Conservation (phyloP, 2,888 invertebrate species). For the Campoplex capitator region DNA sequence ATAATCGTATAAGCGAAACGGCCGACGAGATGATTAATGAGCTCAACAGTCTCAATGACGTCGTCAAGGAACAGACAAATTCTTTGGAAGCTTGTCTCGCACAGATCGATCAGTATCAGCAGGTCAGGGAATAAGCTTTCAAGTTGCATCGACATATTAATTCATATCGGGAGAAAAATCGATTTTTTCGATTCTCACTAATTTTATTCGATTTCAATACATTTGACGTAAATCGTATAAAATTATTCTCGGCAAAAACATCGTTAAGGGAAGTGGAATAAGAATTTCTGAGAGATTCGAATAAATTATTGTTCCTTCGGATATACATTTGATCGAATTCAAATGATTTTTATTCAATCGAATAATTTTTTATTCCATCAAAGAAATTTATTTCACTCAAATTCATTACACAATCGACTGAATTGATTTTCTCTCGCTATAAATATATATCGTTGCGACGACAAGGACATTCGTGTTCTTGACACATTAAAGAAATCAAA, state of each 20-base stretch:
- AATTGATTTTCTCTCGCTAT: conserved; percentile 29
- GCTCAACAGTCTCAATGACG: conserved; percentile 88
- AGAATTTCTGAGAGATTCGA: neutral
- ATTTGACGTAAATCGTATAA: neutral
- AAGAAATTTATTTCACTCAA: neutral
- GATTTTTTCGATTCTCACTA: neutral
- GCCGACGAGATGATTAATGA: conserved; percentile 90
- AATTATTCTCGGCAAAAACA: neutral
- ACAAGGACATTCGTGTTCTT: neutral
- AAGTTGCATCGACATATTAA: conserved; percentile 1
- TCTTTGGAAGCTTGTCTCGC: conserved; percentile 91
- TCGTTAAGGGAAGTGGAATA: neutral
- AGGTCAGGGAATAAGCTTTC: conserved; percentile 83
- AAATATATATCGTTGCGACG: conserved; percentile 1
- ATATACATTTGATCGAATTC: neutral
- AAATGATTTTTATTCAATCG: conserved; percentile 5
- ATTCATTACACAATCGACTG: neutral
- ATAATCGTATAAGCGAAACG: conserved; percentile 90
- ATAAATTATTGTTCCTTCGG: neutral
- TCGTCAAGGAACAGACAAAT: conserved; percentile 88
- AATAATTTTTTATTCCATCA: neutral
- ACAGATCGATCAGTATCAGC: conserved; percentile 95
- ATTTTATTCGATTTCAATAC: conserved; percentile 1
- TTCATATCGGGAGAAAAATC: conserved; percentile 24
- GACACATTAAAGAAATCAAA: conserved; percentile 7